Evolutionary conservation across 23 tunicate genomes (phyloP).

Genomic region (Halocynthia aurantium): DNA sequence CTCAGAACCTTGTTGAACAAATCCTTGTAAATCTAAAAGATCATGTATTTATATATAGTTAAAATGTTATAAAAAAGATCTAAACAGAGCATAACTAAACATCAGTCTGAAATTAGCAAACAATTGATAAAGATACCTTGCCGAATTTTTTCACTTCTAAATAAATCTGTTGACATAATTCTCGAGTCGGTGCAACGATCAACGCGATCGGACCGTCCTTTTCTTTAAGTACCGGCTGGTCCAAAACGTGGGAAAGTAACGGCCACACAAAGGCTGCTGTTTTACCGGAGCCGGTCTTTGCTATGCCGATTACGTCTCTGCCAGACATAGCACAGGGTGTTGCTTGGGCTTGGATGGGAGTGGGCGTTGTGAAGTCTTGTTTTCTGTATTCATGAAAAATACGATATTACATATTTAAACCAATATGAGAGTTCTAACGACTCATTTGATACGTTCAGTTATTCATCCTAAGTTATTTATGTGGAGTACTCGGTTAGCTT

Average conservation of each 20-base stretch:
- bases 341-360: slow-evolving; percentile 94
- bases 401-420: not conserved
- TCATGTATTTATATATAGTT: too few species aligned
- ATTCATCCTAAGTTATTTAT: too few species aligned
- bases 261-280: slow-evolving; percentile 98
- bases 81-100: not conserved
- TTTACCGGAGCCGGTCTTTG: slow-evolving; percentile 97
- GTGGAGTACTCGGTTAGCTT: too few species aligned
- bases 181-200: slow-evolving; percentile 94
- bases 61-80: too few species aligned
- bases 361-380: slow-evolving; percentile 67
- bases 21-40: too few species aligned
- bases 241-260: slow-evolving; percentile 71
- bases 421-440: not conserved
- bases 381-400: slow-evolving; percentile 32
- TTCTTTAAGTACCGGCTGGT: slow-evolving; percentile 56
- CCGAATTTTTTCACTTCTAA: slow-evolving; percentile 79
- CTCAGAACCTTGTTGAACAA: too few species aligned
- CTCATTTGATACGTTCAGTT: too few species aligned
- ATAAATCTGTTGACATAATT: slow-evolving; percentile 94
- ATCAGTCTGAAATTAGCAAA: not conserved
- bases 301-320: slow-evolving; percentile 96
- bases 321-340: slow-evolving; percentile 84
- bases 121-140: slow-evolving; percentile 18
- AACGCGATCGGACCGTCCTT: slow-evolving; percentile 93